Evolutionary conservation across 37 sponge, comb jelly and placozoan species (phyloP), one percentile per base, ranked within the genome.

Genomic region (Oscarella lobularis): DNA sequence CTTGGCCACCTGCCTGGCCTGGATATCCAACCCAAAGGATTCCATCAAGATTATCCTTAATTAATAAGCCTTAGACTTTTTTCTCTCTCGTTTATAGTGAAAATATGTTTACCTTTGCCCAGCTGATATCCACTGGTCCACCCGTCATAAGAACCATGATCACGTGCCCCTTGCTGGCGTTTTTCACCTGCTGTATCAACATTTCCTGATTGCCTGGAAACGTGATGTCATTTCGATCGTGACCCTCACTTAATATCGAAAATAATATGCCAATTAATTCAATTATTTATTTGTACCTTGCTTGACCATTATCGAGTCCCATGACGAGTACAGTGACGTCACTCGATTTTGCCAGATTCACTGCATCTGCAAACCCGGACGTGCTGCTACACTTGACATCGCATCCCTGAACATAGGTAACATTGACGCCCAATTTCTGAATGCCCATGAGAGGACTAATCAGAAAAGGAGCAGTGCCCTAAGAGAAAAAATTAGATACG

Each of bases 1-100:
- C 90, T 40, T 79, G 76, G 37, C 90, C 90, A 37, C 90, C 90
- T 37, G 90, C 80, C 75, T 89, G 90, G 4, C 90, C 90, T 27
- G 90, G 85, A 37, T 89, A 89, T 0, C 90, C 90, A 36, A 41
- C 38, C 90, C 90, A 89, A 27, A 89, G 60, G 20, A 48, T 48
- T 48, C 60, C 60, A 9, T 48, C 14, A 48, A 20, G 14, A 20
- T 48, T 48, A n/a, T n/a, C n/a, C n/a, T n/a, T n/a, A n/a, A n/a
- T n/a, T n/a, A n/a, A n/a, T n/a, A n/a, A n/a, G n/a, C n/a, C n/a
- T n/a, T n/a, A n/a, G n/a, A n/a, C n/a, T n/a, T n/a, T n/a, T n/a
- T n/a, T n/a, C n/a, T n/a, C n/a, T n/a, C n/a, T n/a, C n/a, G n/a
- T n/a, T n/a, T n/a, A n/a, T n/a, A n/a, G n/a, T 20, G 20, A 20